Evolutionary conservation across 2,888 invertebrate species (phyloP).

Genomic region (Dichetophora obliterata): DNA sequence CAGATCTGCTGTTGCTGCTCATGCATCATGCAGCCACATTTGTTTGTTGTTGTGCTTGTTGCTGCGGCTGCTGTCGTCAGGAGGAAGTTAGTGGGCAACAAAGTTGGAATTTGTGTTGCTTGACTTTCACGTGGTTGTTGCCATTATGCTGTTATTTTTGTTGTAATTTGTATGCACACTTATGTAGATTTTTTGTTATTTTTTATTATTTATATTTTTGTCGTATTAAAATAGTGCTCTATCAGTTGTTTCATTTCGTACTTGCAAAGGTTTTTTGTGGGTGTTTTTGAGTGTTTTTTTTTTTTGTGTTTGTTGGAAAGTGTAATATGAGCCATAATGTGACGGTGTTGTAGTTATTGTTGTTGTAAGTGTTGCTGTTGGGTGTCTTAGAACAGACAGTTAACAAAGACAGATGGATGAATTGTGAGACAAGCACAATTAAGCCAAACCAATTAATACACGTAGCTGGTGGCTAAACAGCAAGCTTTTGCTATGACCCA

Average conservation of each 20-base stretch:
- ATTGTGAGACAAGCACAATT: constrained; percentile 7
- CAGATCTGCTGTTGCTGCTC: background rate
- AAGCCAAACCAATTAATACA: constrained; percentile 16
- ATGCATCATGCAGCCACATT: constrained; percentile 6
- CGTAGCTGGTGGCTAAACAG: background rate
- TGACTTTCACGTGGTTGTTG: constrained; percentile 12
- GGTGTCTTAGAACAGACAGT: constrained; percentile 11
- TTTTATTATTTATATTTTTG: background rate
- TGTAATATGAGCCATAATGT: constrained; percentile 6
- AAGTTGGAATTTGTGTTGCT: constrained; percentile 30
- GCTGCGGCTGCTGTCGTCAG: constrained; percentile 15
- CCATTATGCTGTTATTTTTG: background rate
- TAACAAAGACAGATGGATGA: constrained; percentile 23
- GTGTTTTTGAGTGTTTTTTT: background rate
- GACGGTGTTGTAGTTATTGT: background rate
- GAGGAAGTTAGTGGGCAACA: constrained; percentile 32
- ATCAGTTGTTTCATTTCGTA: constrained; percentile 14
- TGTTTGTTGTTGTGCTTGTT: constrained; percentile 22
- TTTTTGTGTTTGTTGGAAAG: background rate
- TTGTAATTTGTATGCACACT: constrained; percentile 12
- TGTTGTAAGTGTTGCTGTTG: constrained; percentile 8
- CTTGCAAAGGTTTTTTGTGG: constrained; percentile 15
- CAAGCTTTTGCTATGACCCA: too few relatives aligned
- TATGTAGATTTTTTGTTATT: background rate
- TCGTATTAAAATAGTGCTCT: background rate